These are phyloP conservation scores for Bolinopsis microptera DNA, from an alignment of 37 sponge, comb jelly and placozoan genomes.

Conservation along the genomic window DNA sequence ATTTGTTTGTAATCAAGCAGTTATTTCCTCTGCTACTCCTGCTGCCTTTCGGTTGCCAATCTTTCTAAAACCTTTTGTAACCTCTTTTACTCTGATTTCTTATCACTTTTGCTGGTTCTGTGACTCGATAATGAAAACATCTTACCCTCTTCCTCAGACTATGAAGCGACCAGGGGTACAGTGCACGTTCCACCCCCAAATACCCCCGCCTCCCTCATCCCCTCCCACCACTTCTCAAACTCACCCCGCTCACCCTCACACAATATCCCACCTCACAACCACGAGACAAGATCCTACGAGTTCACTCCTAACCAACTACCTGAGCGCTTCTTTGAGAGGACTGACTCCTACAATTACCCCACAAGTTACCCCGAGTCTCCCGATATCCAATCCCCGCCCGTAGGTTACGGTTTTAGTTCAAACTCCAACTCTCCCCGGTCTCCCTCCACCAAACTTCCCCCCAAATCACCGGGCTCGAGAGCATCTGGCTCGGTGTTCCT, in stretches of 20 bases:
- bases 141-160: neutral
- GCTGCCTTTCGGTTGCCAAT: neutral
- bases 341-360: neutral
- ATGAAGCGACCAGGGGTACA: neutral
- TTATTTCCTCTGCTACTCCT: neutral
- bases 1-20: neutral
- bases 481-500: neutral
- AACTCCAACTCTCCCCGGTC: neutral
- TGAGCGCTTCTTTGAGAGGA: neutral
- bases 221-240: neutral
- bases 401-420: neutral
- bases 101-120: too few species aligned
- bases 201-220: constrained; percentile 18
- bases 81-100: neutral
- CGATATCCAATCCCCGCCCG: neutral
- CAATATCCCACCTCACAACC: neutral
- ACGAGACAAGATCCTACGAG: neutral
- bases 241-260: neutral
- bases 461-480: neutral
- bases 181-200: constrained; percentile 8
- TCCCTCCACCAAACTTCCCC: neutral
- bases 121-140: too few species aligned
- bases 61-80: neutral
- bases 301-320: neutral
- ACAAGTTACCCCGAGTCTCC: constrained; percentile 20